Evolutionary conservation across 2,797 vertebrate genomes (phyloP).

Genomic region (Halcyon leucocephala): DNA sequence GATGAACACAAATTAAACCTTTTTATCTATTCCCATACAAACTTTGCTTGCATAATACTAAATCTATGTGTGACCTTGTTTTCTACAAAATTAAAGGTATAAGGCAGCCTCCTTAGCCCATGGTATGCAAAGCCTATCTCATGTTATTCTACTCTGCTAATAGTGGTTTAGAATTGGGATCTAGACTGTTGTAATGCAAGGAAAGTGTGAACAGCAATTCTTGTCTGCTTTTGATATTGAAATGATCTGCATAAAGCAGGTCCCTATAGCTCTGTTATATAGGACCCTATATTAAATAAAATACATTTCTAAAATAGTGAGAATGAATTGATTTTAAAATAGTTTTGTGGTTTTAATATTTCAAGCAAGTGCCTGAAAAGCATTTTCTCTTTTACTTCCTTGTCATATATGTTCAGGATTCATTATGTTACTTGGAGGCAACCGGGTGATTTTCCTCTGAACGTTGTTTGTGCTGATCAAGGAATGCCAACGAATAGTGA

Average conservation of each 20-base stretch:
- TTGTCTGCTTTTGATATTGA: slow-evolving; percentile 5
- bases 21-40: background rate
- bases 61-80: background rate
- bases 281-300: background rate
- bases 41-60: background rate
- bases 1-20: background rate
- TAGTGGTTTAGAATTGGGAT: background rate
- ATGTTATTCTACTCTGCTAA: background rate
- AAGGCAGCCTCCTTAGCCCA: background rate
- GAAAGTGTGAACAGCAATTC: background rate
- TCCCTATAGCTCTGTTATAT: background rate
- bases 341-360: slow-evolving; percentile 52
- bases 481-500: slow-evolving; percentile 38
- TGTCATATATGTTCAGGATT: slow-evolving; percentile 52
- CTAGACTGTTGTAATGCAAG: background rate
- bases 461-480: slow-evolving; percentile 62
- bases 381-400: slow-evolving; percentile 53
- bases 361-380: slow-evolving; percentile 45
- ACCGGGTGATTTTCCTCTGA: slow-evolving; percentile 62
- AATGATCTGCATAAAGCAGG: background rate
- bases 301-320: background rate
- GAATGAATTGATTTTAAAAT: slow-evolving; percentile 22
- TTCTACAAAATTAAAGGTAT: background rate
- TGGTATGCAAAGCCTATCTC: background rate
- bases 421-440: slow-evolving; percentile 49